These are phyloP conservation scores for Chrysomela aeneicollis DNA, from an alignment of 2,888 invertebrate species.

Conservation along the genomic window DNA sequence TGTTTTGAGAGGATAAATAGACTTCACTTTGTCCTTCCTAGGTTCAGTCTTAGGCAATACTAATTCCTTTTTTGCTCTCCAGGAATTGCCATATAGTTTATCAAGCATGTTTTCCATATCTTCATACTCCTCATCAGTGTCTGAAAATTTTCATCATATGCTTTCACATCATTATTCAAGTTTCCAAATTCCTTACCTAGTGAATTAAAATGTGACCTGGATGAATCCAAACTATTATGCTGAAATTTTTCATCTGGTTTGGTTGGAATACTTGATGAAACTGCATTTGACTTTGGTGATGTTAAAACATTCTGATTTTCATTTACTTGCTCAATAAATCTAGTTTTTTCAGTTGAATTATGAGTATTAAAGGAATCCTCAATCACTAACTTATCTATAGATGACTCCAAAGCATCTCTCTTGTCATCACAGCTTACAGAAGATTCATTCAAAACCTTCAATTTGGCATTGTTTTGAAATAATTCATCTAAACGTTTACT, in stretches of 20 bases:
- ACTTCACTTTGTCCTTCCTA: conserved; percentile 23
- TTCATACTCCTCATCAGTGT: conserved; percentile 11
- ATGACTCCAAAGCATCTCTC: conserved; percentile 25
- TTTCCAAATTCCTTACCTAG: neutral
- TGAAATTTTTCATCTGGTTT: neutral
- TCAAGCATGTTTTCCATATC: conserved; percentile 48
- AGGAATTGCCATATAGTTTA: conserved; percentile 55
- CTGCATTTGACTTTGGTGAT: neutral
- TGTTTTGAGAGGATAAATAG: conserved; percentile 10
- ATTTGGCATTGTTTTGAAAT: conserved; percentile 35
- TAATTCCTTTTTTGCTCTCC: conserved; percentile 53
- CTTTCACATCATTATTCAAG: no score
- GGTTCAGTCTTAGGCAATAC: conserved; percentile 52
- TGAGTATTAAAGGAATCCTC: conserved; percentile 28
- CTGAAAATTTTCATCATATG: neutral
- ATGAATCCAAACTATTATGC: neutral
- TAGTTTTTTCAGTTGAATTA: neutral
- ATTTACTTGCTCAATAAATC: neutral
- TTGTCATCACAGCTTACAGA: conserved; percentile 4
- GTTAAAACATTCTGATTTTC: neutral
- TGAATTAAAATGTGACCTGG: neutral
- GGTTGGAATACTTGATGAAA: neutral
- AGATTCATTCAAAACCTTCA: conserved; percentile 9
- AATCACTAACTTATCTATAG: conserved; percentile 23
- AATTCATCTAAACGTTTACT: conserved; percentile 48